phyloP scores from a whole-genome alignment of 2,113 vertebrate genomes.

The Amblyornis subalaris region DNA sequence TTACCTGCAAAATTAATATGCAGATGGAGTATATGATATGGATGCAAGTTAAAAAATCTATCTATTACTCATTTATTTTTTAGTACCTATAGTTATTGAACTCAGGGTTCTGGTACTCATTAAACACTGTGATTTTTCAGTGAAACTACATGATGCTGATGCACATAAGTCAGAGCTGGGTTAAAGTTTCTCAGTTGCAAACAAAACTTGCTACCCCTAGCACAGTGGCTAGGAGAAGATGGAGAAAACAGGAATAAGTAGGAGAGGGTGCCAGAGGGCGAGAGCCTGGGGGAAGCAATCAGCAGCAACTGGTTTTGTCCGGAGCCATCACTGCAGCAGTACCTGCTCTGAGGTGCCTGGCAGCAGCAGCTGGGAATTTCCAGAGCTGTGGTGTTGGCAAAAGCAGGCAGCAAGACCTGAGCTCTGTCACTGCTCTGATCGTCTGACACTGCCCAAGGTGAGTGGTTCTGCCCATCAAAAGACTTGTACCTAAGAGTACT shows the following conservation, averaged over 20 bases:
- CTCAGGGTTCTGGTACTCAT: neutral
- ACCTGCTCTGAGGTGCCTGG: neutral
- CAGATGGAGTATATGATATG: neutral
- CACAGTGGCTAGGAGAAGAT: fast-evolving
- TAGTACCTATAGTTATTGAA: neutral
- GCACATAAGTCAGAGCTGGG: neutral
- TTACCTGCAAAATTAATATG: neutral
- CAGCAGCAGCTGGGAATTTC: neutral
- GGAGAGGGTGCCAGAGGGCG: neutral
- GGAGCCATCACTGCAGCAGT: neutral
- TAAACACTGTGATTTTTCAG: neutral
- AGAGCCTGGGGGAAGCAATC: neutral
- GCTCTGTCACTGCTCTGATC: neutral
- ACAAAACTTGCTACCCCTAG: neutral
- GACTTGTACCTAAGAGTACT: no score
- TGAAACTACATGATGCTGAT: neutral
- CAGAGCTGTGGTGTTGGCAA: neutral
- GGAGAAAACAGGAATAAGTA: neutral
- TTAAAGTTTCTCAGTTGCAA: neutral
- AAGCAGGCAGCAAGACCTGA: neutral
- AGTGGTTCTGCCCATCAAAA: neutral
- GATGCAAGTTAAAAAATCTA: neutral
- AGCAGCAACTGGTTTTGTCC: neutral
- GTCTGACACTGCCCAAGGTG: neutral
- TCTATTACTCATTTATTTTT: neutral